A percentile compares a stretch with the other conserved stretches of the same genome.
Conservation (phyloP, 2,888 invertebrate species). For the Leptogaster cylindrica region DNA sequence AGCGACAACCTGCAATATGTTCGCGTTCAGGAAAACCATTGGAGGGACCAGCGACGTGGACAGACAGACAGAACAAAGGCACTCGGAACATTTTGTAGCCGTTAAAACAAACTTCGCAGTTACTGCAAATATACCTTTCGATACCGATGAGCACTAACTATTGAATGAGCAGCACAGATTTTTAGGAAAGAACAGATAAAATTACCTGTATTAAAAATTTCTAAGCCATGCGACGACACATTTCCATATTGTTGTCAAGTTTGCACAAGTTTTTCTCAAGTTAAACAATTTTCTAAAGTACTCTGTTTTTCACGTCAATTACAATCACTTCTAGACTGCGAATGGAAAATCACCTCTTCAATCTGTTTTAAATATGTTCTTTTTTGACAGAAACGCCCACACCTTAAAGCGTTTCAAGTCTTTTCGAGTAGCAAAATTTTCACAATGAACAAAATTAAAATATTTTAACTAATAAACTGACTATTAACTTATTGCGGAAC, state of each 20-base stretch:
- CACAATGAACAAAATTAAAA: background rate
- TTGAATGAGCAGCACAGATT: background rate
- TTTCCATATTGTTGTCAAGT: constrained; percentile 17
- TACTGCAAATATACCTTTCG: no score
- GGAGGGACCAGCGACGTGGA: no score
- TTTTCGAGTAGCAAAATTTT: background rate
- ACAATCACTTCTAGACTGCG: background rate
- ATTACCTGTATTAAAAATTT: constrained; percentile 5
- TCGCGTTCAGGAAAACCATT: no score
- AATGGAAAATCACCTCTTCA: background rate
- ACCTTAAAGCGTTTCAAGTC: constrained; percentile 18
- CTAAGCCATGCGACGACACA: background rate
- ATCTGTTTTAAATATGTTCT: background rate
- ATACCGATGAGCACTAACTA: no score
- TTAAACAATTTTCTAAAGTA: background rate
- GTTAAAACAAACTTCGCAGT: no score
- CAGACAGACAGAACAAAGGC: no score
- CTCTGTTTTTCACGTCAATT: background rate
- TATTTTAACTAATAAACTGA: background rate
- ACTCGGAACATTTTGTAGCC: no score
- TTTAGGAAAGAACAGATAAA: background rate
- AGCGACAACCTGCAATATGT: no score
- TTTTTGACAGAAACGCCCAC: constrained; percentile 36
- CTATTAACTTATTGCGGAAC: background rate
- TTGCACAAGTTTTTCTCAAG: background rate